Evolutionary conservation across 2,797 vertebrate genomes (phyloP), one percentile per base, ranked within the genome.

Genomic region (Sciaenops ocellatus): DNA sequence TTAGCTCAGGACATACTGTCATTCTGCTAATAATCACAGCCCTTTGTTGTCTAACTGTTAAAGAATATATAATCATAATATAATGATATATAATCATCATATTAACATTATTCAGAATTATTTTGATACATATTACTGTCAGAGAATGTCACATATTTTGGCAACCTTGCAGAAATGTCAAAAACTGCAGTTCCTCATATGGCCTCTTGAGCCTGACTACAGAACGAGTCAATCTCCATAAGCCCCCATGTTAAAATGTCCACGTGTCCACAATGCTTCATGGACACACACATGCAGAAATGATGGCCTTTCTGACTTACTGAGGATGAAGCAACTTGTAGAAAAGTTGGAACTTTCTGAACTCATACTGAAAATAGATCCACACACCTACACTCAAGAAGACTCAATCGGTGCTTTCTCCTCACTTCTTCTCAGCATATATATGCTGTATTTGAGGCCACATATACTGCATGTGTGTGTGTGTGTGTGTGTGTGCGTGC

Each of bases 311-410:
- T 67, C 48, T 48, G 59, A 66, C 73, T 76, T 72, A 17, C 48
- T 54, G 28, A 57, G 22, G 65, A 84, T 26, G 20, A 78, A 44
- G 63, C 78, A 78, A 80, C 81, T 75, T 78, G 48, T 15, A 24
- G 47, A 76, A 83, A 72, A 62, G 54, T 54, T 62, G 10, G 46
- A 83, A 83, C 78, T 84, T 84, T 71, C 4, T 69, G 63, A 85
- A 74, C 76, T 78, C 44, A 10, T 1, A 67, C 62, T 69, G 52
- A 85, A 84, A 78, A 75, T 54, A 76, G 67, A 83, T 64, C 55
- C 42, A 38, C 17, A 89, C 85, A 55, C 81, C 86, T 85, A 81
- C 87, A 76, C 44, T 4, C 68, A 30, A 52, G 47, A 68, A 57
- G 38, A 66, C 34, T 54, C 69, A 72, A 70, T 77, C 76, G 75